phyloP scores from a whole-genome alignment of 2,113 vertebrate species.

The Notothenia coriiceps region DNA sequence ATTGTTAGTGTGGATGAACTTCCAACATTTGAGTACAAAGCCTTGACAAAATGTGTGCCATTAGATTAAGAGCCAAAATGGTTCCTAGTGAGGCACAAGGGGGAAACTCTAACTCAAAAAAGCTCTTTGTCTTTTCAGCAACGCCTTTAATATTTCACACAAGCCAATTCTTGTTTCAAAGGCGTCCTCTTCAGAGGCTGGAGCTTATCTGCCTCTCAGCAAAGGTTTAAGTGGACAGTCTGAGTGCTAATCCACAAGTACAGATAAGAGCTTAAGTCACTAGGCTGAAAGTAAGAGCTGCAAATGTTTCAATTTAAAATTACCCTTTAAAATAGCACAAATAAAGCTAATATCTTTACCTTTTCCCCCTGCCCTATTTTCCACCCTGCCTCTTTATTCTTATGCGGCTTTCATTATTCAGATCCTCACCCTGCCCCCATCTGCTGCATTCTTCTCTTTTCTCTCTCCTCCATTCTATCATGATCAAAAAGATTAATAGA shows the following conservation, averaged over 20 bases:
- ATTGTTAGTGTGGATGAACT: no score
- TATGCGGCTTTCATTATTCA: background rate
- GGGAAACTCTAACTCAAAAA: background rate
- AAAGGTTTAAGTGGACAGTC: conserved; percentile 50
- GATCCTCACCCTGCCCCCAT: background rate
- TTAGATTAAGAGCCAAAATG: no score
- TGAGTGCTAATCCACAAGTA: conserved; percentile 41
- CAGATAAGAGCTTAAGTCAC: conserved; percentile 30
- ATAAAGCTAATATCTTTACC: background rate
- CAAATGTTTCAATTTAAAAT: conserved; percentile 25
- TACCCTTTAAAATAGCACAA: background rate
- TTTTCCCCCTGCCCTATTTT: background rate
- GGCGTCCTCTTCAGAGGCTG: conserved; percentile 12
- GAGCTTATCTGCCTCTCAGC: conserved; percentile 41
- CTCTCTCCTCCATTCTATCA: background rate
- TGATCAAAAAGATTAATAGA: background rate
- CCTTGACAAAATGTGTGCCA: no score
- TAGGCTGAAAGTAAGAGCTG: conserved; percentile 3
- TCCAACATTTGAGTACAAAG: no score
- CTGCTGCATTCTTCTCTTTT: background rate
- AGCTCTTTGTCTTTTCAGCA: background rate
- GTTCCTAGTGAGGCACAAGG: no score
- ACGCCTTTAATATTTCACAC: conserved; percentile 12
- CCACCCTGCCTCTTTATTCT: background rate
- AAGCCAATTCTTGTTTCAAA: conserved; percentile 20